Conservation (phyloP, 2,113 vertebrate species). For the Empidonax alnorum region DNA sequence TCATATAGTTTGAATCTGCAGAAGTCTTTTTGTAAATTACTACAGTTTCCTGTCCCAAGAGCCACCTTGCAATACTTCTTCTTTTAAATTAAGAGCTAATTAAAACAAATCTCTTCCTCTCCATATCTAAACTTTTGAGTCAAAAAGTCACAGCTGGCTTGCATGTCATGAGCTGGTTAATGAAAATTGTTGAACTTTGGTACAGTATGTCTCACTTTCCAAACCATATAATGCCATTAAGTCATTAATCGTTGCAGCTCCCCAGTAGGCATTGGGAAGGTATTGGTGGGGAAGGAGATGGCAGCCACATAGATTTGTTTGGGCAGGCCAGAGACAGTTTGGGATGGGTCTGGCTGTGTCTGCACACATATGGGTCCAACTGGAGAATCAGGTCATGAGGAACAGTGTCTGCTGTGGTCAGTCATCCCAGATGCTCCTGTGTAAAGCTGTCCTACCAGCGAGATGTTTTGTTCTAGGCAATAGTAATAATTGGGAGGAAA, state of each 20-base stretch:
- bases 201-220: background rate
- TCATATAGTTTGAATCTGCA: background rate
- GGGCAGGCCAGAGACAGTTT: background rate
- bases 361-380: background rate
- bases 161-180: background rate
- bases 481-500: background rate
- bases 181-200: background rate
- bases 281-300: background rate
- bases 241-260: background rate
- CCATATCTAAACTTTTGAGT: background rate
- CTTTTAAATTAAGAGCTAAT: background rate
- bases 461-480: background rate
- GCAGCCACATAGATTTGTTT: background rate
- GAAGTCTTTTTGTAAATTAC: slow-evolving; percentile 1
- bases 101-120: slow-evolving; percentile 8
- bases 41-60: background rate
- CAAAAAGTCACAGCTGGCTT: background rate
- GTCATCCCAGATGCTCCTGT: background rate
- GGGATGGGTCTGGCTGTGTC: background rate
- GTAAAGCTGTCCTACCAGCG: background rate
- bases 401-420: background rate
- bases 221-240: background rate
- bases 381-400: background rate
- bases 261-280: background rate
- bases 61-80: background rate